phyloP scores from a whole-genome alignment of 2,797 vertebrate species.

The Hydrolagus colliei region DNA sequence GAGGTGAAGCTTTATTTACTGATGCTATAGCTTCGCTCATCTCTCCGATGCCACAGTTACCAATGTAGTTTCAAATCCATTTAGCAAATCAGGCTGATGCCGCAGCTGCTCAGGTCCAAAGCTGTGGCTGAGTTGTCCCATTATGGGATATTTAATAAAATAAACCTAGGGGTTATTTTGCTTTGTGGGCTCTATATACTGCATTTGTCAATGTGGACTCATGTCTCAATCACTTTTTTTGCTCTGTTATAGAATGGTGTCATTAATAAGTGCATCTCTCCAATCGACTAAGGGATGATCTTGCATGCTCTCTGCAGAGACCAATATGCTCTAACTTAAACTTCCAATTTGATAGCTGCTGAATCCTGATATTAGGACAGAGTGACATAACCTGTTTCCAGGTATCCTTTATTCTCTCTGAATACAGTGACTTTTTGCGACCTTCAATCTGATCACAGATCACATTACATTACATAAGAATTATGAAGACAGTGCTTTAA shows the following conservation, averaged over 20 bases:
- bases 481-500: too few relatives aligned
- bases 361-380: too few relatives aligned
- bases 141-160: not conserved
- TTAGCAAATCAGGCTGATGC: slow-evolving; percentile 4
- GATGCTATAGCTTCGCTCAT: slow-evolving; percentile 6
- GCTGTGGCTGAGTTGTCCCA: not conserved
- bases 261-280: not conserved
- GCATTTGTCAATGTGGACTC: not conserved
- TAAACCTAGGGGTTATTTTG: not conserved
- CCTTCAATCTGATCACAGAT: too few relatives aligned
- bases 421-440: too few relatives aligned
- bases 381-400: too few relatives aligned
- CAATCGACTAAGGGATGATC: not conserved
- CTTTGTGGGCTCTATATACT: not conserved
- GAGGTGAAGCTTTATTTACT: slow-evolving; percentile 19
- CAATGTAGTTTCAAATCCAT: slow-evolving; percentile 5
- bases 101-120: slow-evolving; percentile 2
- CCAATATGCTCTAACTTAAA: too few relatives aligned
- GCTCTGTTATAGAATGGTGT: not conserved
- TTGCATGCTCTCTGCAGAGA: not conserved
- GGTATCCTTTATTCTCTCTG: too few relatives aligned
- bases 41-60: slow-evolving; percentile 22
- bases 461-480: too few relatives aligned
- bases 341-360: too few relatives aligned
- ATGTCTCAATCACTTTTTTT: not conserved